Base-by-base conservation (phyloP, 92 coral and sea anemone species). In the Porites cylindrica region DNA sequence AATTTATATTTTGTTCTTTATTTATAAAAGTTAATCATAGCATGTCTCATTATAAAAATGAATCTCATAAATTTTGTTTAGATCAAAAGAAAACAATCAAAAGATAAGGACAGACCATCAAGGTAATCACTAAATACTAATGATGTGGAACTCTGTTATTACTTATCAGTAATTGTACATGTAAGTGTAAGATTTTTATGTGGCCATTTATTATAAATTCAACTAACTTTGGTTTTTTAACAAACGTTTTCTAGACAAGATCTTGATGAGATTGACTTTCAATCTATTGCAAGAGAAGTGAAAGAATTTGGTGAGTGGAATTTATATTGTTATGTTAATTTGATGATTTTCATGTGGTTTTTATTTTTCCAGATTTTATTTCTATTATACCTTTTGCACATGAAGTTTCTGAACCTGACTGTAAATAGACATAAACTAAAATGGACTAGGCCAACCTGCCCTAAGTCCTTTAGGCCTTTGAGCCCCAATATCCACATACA, bases 231-330 rank as follows among this genome's bases (percentile, higher is more conserved):
- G 6, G 0, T 38, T 4, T 38, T 38, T 38, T 29, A 29, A 38
- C 0, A 38, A 38, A 3, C 3, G 47, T 3, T 38, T 38, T 71
- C 8, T 24, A 74, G 68, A 3, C 76, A 68, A 51, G 90, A 92
- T 19, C 71, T 16, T 11, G 88, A 86, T 47, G 91, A 86, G 62
- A 62, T 29, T 58, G 96, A 91, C 62, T 91, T 95, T 47, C 66
- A 71, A 50, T 90, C 90, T 51, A 87, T 95, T 38, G 98, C 96
- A 69, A 87, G 91, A 76, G 98, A 95, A 83, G 98, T 95, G 10
- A 89, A 47, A 81, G 98, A 95, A 87, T 90, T 95, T 93, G 98
- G 98, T 93, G 80, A 82, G 91, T 14, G 54, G 9, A 61, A 18
- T 14, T 11, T 24, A 10, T 54, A 21, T 76, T 23, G 24, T 12